Conservation (phyloP, 2,888 invertebrate genomes). For the Dorcus parallelipipedus region DNA sequence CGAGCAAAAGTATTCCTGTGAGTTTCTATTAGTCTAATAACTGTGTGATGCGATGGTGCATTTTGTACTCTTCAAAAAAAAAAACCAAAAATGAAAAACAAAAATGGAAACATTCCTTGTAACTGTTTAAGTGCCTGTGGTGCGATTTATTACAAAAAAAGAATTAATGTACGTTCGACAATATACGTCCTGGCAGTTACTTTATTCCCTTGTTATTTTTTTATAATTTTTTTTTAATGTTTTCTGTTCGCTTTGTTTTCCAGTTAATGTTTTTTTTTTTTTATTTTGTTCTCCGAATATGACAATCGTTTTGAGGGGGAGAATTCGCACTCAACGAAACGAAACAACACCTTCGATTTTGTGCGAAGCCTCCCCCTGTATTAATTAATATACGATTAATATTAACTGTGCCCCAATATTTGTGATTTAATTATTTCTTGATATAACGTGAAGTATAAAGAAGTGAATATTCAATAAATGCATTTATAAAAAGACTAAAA, state of each 20-base stretch:
- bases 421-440: constrained; percentile 33
- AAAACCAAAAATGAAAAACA: background rate
- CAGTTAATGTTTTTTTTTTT: background rate
- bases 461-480: constrained; percentile 10
- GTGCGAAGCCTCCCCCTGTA: no score
- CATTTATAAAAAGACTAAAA: background rate
- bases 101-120: constrained; percentile 13
- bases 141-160: constrained; percentile 5
- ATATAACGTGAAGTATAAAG: constrained; percentile 10
- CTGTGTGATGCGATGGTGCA: no score
- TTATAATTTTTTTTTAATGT: constrained; percentile 4
- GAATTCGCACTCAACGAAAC: no score
- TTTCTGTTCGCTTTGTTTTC: background rate
- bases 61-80: no score
- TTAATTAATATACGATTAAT: background rate
- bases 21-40: no score
- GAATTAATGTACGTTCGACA: constrained; percentile 4
- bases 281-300: background rate
- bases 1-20: no score
- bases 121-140: constrained; percentile 16
- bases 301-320: background rate
- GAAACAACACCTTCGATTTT: no score
- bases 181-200: constrained; percentile 4
- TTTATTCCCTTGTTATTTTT: background rate
- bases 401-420: constrained; percentile 9